These are phyloP conservation scores for Troides helena DNA, from an alignment of 2,888 invertebrate species.

Conservation along the genomic window DNA sequence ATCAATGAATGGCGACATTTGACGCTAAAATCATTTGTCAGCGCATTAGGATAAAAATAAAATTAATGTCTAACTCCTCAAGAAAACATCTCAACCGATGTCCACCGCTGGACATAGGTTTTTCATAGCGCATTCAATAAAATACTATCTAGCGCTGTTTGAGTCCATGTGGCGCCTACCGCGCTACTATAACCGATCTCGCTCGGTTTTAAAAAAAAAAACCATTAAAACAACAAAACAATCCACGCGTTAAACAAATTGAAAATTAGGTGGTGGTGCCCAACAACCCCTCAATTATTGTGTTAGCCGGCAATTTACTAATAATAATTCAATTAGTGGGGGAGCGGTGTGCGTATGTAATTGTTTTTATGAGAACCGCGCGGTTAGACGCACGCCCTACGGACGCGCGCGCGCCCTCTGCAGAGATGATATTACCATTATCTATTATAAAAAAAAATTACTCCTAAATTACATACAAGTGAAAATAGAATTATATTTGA, in stretches of 20 bases:
- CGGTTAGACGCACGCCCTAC: slow-evolving; percentile 33
- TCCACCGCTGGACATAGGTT: too few species aligned
- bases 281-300: slow-evolving; percentile 47
- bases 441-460: background rate
- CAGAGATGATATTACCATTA: slow-evolving; percentile 38
- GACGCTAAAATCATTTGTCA: too few species aligned
- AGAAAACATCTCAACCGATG: too few species aligned
- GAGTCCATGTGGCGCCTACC: too few species aligned
- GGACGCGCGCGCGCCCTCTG: slow-evolving; percentile 31
- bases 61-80: too few species aligned
- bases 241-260: slow-evolving; percentile 33
- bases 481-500: too few species aligned
- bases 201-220: background rate
- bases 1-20: too few species aligned
- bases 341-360: slow-evolving; percentile 37
- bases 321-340: slow-evolving; percentile 51
- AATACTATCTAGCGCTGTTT: too few species aligned
- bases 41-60: too few species aligned
- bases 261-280: slow-evolving; percentile 45
- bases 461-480: too few species aligned
- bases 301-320: slow-evolving; percentile 44
- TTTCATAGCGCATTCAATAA: too few species aligned
- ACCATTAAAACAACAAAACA: slow-evolving; percentile 32
- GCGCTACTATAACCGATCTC: too few species aligned
- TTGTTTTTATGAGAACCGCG: slow-evolving; percentile 40